These are phyloP conservation scores for Brachionus koreanus DNA, from an alignment of 1,140 invertebrate species.

Conservation along the genomic window DNA sequence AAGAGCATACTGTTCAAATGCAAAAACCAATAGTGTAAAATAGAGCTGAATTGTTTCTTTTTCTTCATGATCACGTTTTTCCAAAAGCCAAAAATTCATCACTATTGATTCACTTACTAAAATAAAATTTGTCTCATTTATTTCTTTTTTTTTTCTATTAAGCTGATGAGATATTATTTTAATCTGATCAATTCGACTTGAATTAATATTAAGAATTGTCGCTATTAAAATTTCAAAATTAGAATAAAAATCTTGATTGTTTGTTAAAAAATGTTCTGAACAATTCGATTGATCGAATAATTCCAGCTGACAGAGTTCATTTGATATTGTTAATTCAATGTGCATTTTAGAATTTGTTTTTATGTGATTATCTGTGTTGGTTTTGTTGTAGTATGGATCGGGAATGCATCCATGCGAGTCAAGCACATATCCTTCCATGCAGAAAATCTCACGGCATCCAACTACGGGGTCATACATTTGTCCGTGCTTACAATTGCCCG, in stretches of 20 bases:
- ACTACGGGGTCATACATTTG: conserved; percentile 38
- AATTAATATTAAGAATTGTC: not conserved
- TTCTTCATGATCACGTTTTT: not conserved
- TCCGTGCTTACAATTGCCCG: conserved; percentile 33
- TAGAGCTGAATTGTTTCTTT: conserved; percentile 25
- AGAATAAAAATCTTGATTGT: not conserved
- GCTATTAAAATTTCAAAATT: not conserved
- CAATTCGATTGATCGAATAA: not conserved
- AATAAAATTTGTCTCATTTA: not conserved
- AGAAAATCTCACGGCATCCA: conserved; percentile 42
- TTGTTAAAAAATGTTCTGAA: not conserved
- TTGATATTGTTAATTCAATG: not conserved
- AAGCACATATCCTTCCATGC: conserved; percentile 17
- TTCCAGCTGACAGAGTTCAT: not conserved
- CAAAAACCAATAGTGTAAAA: not conserved
- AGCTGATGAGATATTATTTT: not conserved
- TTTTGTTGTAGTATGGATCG: conserved; percentile 16
- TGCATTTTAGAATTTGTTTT: not conserved
- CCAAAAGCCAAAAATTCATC: not conserved
- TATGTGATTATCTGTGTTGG: not conserved
- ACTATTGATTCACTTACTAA: not conserved
- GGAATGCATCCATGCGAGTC: not conserved
- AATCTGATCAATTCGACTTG: not conserved
- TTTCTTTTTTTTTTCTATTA: not conserved
- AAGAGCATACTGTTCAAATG: not conserved